phyloP scores from a whole-genome alignment of 1,140 invertebrate genomes.

The Theocolax elegans region DNA sequence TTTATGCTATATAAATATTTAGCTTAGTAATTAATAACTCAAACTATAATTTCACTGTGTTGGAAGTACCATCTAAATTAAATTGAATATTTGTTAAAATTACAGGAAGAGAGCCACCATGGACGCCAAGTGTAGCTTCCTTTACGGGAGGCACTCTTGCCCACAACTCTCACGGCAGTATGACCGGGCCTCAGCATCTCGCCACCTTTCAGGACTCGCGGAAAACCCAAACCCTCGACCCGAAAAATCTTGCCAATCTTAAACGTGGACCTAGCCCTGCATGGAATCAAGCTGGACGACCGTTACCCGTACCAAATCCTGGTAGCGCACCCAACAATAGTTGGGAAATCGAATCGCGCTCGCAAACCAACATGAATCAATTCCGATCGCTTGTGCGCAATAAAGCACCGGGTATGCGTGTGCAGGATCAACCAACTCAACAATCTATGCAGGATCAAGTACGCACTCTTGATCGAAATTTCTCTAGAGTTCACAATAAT shows the following conservation, averaged over 20 bases:
- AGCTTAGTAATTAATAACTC: not conserved
- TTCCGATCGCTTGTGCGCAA: slow-evolving; percentile 64
- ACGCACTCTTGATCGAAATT: slow-evolving; percentile 64
- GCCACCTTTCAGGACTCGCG: slow-evolving; percentile 65
- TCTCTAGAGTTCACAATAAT: slow-evolving; percentile 56
- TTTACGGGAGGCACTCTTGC: slow-evolving; percentile 63
- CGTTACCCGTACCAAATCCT: slow-evolving; percentile 58
- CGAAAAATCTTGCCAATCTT: slow-evolving; percentile 63
- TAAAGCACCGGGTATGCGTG: slow-evolving; percentile 56
- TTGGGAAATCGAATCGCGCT: slow-evolving; percentile 65
- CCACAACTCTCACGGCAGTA: slow-evolving; percentile 61
- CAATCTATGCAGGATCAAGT: slow-evolving; percentile 65
- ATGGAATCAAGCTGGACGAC: slow-evolving; percentile 62
- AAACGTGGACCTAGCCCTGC: slow-evolving; percentile 62
- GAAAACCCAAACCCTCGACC: slow-evolving; percentile 65
- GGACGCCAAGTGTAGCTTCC: slow-evolving; percentile 65
- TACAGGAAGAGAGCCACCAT: slow-evolving; percentile 64
- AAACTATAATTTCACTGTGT: not conserved
- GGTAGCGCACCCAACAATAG: slow-evolving; percentile 51
- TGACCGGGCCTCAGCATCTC: slow-evolving; percentile 50
- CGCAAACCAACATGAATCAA: slow-evolving; percentile 66
- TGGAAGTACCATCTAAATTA: no score
- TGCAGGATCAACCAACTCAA: slow-evolving; percentile 44
- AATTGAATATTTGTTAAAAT: no score
- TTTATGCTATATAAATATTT: not conserved